phyloP scores from a whole-genome alignment of 1,140 invertebrate species.

The Drosophila repleta region DNA sequence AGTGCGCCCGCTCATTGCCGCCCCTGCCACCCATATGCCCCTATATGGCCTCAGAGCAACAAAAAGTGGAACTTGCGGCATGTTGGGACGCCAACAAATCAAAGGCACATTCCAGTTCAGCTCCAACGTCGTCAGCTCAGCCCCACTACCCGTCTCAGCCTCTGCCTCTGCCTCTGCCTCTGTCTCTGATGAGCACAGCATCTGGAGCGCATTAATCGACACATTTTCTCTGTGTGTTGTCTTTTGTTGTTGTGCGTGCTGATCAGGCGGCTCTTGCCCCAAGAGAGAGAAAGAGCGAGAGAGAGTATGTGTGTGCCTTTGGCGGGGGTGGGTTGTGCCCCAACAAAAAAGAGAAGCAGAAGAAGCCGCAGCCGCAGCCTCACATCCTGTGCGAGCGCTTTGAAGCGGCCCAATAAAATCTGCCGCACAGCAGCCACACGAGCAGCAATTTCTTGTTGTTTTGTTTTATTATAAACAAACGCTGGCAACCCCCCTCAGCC shows the following conservation, averaged over 20 bases:
- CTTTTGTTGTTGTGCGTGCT: constrained; percentile 35
- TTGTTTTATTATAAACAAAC: constrained; percentile 66
- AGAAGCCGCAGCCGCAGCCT: constrained; percentile 18
- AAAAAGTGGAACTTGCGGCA: constrained; percentile 32
- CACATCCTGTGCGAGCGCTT: constrained; percentile 72
- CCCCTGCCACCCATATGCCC: constrained; percentile 18
- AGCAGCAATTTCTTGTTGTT: constrained; percentile 41
- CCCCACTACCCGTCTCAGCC: not conserved
- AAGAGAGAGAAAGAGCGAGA: constrained; percentile 8
- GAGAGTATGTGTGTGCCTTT: constrained; percentile 2
- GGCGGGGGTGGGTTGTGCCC: not conserved
- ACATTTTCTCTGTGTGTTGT: constrained; percentile 53
- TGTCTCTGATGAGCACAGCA: constrained; percentile 53
- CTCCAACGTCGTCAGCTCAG: constrained; percentile 33
- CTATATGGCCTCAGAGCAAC: constrained; percentile 25
- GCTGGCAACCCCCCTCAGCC: constrained; percentile 22
- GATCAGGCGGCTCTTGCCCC: constrained; percentile 53
- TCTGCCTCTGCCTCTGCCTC: not conserved
- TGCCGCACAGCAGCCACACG: constrained; percentile 20
- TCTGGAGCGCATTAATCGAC: constrained; percentile 81
- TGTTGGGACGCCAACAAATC: constrained; percentile 63
- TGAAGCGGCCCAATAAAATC: constrained; percentile 58
- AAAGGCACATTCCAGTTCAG: constrained; percentile 73
- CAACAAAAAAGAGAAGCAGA: not conserved
- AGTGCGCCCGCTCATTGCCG: constrained; percentile 3